These are phyloP conservation scores for Acanthoscelides obtectus DNA, from an alignment of 2,888 invertebrate genomes.

Conservation along the genomic window DNA sequence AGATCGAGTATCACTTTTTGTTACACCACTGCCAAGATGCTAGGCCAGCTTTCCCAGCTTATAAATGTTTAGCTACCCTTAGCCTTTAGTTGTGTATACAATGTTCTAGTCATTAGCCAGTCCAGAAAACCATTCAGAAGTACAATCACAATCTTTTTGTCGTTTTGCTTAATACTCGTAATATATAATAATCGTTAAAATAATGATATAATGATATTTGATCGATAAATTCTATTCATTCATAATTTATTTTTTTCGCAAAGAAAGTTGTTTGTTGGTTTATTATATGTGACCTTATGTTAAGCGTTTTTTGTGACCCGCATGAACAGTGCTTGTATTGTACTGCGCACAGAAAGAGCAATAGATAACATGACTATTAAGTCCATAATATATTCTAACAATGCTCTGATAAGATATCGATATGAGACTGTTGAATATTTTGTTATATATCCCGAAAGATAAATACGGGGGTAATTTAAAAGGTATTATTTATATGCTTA, in stretches of 20 bases:
- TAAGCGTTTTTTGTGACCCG: neutral
- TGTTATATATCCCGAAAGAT: neutral
- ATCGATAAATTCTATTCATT: neutral
- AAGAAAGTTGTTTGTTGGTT: neutral
- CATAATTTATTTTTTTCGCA: neutral
- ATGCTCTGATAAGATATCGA: neutral
- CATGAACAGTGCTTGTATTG: neutral
- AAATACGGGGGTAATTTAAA: too few species aligned
- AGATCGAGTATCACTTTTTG: too few species aligned
- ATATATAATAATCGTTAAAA: neutral
- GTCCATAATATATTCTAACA: neutral
- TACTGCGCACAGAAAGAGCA: neutral
- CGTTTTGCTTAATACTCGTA: too few species aligned
- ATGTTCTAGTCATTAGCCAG: too few species aligned
- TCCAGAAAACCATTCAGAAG: too few species aligned
- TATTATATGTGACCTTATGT: neutral
- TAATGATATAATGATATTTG: neutral
- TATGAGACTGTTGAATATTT: neutral
- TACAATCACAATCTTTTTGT: too few species aligned
- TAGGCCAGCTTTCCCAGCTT: too few species aligned
- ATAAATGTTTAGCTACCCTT: too few species aligned
- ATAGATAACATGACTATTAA: neutral
- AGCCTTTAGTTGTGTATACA: too few species aligned
- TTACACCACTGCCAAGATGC: too few species aligned
- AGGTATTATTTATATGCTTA: too few species aligned